Evolutionary conservation across 2,113 vertebrate species (phyloP).

Genomic region (Toxostoma redivivum): DNA sequence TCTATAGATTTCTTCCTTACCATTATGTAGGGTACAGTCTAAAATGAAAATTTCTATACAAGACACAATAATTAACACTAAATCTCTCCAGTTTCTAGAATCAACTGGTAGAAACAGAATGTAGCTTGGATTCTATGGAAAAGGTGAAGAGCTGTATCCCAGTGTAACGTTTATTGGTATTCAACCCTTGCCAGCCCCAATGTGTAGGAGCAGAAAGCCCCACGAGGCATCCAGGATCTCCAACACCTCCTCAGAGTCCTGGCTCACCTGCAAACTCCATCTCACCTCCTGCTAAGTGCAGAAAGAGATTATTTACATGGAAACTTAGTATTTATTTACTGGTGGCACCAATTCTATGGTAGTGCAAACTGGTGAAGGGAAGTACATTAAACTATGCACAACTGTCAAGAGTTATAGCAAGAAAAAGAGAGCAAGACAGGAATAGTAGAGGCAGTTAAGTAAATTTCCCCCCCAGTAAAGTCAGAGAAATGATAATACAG

Average conservation of each 20-base stretch:
- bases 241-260: neutral
- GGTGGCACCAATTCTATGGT: neutral
- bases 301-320: neutral
- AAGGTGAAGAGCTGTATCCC: accelerated
- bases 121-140: neutral
- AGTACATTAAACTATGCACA: neutral
- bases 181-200: neutral
- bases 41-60: neutral
- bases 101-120: neutral
- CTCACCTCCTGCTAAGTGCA: neutral
- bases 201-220: neutral
- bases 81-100: neutral
- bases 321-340: neutral
- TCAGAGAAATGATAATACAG: neutral
- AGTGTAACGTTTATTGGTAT: neutral
- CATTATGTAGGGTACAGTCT: neutral
- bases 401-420: neutral
- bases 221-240: neutral
- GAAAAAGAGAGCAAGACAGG: neutral
- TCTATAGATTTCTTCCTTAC: neutral
- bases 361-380: neutral
- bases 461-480: neutral
- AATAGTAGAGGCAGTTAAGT: neutral
- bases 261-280: neutral
- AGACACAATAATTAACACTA: neutral